These are phyloP conservation scores for Drosophila yakuba DNA, from an alignment of 1,140 invertebrate species.

Conservation along the genomic window DNA sequence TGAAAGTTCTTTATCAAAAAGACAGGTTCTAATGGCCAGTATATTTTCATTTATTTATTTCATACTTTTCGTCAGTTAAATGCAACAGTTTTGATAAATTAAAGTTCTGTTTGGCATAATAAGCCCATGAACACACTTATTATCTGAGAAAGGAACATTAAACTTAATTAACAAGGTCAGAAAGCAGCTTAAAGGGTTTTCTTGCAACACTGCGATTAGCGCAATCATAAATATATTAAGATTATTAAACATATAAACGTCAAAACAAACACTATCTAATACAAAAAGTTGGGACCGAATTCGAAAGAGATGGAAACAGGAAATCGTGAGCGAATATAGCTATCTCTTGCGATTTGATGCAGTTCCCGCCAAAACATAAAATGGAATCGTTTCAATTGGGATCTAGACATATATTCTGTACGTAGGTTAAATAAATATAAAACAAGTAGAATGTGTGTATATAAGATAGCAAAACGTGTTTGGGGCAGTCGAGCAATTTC, in stretches of 20 bases:
- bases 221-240: neutral
- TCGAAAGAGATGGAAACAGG: conserved; percentile 9
- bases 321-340: neutral
- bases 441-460: conserved; percentile 51
- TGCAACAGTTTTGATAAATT: conserved; percentile 8
- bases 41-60: conserved; percentile 2
- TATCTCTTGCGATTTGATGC: neutral
- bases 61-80: neutral
- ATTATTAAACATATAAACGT: too few relatives aligned
- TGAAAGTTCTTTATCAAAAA: too few relatives aligned
- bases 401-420: conserved; percentile 32
- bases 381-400: neutral
- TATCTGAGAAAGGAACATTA: neutral
- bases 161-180: neutral
- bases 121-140: neutral
- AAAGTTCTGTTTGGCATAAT: neutral
- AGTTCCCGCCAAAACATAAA: conserved; percentile 21
- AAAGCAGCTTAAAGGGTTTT: neutral
- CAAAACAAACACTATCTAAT: too few relatives aligned
- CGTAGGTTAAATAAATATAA: conserved; percentile 22
- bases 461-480: conserved; percentile 18
- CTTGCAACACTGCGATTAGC: neutral
- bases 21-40: too few relatives aligned
- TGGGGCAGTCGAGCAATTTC: conserved; percentile 27
- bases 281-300: neutral